Conservation (phyloP, 2,113 vertebrate genomes). For the Oreochromis tanganicae region DNA sequence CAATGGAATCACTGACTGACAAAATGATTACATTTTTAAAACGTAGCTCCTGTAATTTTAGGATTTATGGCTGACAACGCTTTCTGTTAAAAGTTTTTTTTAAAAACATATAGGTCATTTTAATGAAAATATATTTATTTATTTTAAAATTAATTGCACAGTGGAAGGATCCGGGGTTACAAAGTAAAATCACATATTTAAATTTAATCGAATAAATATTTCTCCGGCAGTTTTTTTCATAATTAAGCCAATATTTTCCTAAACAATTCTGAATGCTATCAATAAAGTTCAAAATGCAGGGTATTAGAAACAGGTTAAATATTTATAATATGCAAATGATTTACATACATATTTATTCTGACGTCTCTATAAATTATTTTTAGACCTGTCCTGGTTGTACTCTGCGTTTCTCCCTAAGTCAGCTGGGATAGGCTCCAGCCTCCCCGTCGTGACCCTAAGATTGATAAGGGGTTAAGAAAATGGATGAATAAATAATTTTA, state of each 20-base stretch:
- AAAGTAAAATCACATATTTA: background rate
- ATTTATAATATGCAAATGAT: background rate
- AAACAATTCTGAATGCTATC: background rate
- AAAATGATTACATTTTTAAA: slow-evolving; percentile 38
- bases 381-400: background rate
- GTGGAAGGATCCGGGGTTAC: background rate
- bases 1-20: background rate
- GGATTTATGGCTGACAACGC: background rate
- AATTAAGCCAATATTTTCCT: background rate
- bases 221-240: background rate
- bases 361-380: background rate
- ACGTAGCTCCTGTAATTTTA: background rate
- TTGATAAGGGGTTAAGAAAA: background rate
- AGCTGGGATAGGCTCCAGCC: background rate
- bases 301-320: background rate
- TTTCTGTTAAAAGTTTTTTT: background rate
- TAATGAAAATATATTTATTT: background rate
- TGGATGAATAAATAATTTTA: background rate
- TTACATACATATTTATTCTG: background rate
- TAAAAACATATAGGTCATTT: background rate
- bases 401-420: background rate
- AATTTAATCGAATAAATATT: background rate
- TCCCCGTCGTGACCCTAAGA: background rate
- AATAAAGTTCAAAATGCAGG: background rate
- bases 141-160: background rate